These are phyloP conservation scores for Morpho deidamia DNA, from an alignment of 2,888 invertebrate species.

Conservation along the genomic window DNA sequence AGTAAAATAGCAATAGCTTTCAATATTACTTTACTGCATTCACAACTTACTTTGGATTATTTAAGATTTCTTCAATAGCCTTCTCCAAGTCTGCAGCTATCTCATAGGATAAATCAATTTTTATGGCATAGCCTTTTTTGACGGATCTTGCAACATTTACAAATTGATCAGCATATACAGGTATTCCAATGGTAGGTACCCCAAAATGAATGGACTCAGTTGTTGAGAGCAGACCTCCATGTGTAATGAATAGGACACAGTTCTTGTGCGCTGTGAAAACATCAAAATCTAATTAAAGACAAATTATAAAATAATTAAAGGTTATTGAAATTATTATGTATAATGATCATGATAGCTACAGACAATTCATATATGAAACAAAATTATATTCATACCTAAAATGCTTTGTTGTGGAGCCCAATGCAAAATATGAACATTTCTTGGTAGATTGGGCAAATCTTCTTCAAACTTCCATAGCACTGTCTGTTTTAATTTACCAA, in stretches of 20 bases:
- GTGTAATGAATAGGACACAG: constrained; percentile 52
- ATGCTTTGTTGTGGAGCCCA: constrained; percentile 49
- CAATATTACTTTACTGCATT: no score
- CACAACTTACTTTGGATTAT: constrained; percentile 36
- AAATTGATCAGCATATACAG: constrained; percentile 53
- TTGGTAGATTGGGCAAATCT: constrained; percentile 37
- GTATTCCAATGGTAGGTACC: constrained; percentile 52
- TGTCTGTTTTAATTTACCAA: constrained; percentile 43
- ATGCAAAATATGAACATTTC: constrained; percentile 44
- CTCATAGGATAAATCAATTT: constrained; percentile 33
- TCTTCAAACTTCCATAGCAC: constrained; percentile 56
- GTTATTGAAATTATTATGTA: no score
- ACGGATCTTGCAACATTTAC: constrained; percentile 42
- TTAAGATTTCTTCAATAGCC: constrained; percentile 39
- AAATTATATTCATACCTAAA: constrained; percentile 6
- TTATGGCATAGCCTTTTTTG: constrained; percentile 39
- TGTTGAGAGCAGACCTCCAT: constrained; percentile 55
- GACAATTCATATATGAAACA: background rate
- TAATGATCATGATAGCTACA: no score
- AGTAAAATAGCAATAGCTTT: no score
- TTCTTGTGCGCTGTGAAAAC: constrained; percentile 50
- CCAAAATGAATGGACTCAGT: constrained; percentile 49
- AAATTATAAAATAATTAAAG: no score
- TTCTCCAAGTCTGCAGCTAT: constrained; percentile 34
- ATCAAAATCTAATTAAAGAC: no score